Conservation (phyloP, 2,113 vertebrate genomes). For the Rostratula benghalensis region DNA sequence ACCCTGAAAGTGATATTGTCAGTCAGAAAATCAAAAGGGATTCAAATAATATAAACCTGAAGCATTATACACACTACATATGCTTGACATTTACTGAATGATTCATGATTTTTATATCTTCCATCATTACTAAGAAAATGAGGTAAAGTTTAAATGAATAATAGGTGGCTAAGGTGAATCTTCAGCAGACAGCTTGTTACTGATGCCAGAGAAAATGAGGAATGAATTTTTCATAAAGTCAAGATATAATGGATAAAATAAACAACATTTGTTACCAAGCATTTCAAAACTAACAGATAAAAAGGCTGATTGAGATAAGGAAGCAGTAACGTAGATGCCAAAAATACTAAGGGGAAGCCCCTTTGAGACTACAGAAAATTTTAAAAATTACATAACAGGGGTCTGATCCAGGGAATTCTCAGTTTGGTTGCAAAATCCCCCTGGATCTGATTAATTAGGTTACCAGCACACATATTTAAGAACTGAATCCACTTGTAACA, state of each 20-base stretch:
- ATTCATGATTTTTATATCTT: conserved; percentile 29
- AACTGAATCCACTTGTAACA: neutral
- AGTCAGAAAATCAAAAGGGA: conserved; percentile 55
- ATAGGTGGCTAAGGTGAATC: neutral
- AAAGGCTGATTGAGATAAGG: neutral
- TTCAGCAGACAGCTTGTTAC: neutral
- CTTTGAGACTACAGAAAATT: neutral
- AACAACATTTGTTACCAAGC: neutral
- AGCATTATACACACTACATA: neutral
- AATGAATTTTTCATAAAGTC: conserved; percentile 14
- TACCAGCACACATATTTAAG: neutral
- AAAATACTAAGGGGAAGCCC: neutral
- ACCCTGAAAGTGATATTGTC: conserved; percentile 43
- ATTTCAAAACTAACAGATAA: neutral
- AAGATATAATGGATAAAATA: neutral
- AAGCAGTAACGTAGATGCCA: neutral
- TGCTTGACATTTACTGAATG: conserved; percentile 26
- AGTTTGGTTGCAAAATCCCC: neutral
- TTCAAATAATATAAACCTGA: conserved; percentile 24
- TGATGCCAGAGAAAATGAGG: neutral
- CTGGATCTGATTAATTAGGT: neutral
- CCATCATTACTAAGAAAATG: neutral
- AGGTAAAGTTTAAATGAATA: conserved; percentile 4
- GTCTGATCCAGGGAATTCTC: neutral
- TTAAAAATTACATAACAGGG: accelerated